phyloP scores from a whole-genome alignment of 2,113 vertebrate genomes.

The Mesembrinibis cayennensis region DNA sequence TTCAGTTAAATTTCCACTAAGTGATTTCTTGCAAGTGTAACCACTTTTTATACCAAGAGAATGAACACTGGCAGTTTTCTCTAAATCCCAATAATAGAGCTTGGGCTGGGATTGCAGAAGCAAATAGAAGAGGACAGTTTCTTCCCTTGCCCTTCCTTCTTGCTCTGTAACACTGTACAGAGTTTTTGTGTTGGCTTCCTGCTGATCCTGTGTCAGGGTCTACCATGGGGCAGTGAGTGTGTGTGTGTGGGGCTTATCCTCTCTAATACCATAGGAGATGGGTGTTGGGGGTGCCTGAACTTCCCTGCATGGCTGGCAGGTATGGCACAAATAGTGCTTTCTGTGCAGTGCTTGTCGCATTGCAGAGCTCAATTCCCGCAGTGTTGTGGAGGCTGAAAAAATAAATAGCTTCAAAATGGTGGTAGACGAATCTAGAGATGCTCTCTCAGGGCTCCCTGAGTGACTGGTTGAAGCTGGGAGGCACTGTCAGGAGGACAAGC shows the following conservation, averaged over 20 bases:
- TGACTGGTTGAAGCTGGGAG: not conserved
- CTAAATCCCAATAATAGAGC: not conserved
- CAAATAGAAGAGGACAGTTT: not conserved
- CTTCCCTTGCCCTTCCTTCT: not conserved
- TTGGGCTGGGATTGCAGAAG: not conserved
- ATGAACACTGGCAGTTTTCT: not conserved
- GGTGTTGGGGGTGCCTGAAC: not conserved
- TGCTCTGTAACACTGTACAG: not conserved
- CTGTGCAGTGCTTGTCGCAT: accelerated
- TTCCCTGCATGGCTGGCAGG: not conserved
- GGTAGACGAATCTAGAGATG: not conserved
- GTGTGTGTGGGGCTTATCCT: not conserved
- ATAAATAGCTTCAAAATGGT: not conserved
- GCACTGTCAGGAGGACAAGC: not conserved
- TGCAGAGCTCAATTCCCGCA: not conserved
- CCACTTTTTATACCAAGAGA: not conserved
- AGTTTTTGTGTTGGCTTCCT: not conserved
- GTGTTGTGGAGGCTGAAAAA: not conserved
- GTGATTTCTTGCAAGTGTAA: not conserved
- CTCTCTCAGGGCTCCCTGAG: not conserved
- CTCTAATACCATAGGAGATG: not conserved
- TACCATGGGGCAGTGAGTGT: not conserved
- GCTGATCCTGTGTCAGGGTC: not conserved
- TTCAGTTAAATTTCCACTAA: not conserved
- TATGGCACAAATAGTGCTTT: not conserved